Percentiles rank a stretch among this genome's conserved stretches.
Evolutionary conservation across 2,797 vertebrate genomes (phyloP).

Genomic region (Sebastiscus tertius): DNA sequence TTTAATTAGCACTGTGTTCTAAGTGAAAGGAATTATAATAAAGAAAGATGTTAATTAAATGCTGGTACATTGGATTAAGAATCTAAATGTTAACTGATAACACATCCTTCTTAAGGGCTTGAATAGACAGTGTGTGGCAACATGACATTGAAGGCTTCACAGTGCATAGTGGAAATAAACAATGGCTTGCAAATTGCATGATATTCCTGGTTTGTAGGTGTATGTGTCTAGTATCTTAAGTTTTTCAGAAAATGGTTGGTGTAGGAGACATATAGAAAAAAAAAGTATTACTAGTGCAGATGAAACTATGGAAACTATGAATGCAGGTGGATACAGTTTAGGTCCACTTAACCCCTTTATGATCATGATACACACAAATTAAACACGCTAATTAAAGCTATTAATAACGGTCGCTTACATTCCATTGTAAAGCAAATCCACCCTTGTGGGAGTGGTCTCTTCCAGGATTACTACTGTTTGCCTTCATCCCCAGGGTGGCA

Average conservation of each 20-base stretch:
- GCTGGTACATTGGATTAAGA: conserved; percentile 16
- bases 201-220: not conserved
- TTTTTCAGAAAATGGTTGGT: not conserved
- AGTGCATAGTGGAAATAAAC: not conserved
- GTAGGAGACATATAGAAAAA: not conserved
- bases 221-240: not conserved
- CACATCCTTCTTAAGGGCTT: not conserved
- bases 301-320: not conserved
- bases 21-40: not conserved
- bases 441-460: conserved; percentile 35
- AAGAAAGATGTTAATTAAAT: not conserved
- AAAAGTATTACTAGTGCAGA: no score
- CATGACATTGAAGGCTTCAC: not conserved
- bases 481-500: conserved; percentile 33
- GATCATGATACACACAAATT: not conserved
- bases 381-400: conserved; percentile 41
- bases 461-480: conserved; percentile 51
- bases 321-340: not conserved
- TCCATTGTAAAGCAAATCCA: not conserved
- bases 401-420: conserved; percentile 33
- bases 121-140: not conserved
- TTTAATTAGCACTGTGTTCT: conserved; percentile 6
- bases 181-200: not conserved
- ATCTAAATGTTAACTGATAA: conserved; percentile 17
- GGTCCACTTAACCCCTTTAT: conserved; percentile 18